A percentile compares a stretch with the other conserved stretches of the same genome.
These are phyloP conservation scores for Bugula neritina DNA, from an alignment of 2,888 invertebrate species.

Conservation along the genomic window DNA sequence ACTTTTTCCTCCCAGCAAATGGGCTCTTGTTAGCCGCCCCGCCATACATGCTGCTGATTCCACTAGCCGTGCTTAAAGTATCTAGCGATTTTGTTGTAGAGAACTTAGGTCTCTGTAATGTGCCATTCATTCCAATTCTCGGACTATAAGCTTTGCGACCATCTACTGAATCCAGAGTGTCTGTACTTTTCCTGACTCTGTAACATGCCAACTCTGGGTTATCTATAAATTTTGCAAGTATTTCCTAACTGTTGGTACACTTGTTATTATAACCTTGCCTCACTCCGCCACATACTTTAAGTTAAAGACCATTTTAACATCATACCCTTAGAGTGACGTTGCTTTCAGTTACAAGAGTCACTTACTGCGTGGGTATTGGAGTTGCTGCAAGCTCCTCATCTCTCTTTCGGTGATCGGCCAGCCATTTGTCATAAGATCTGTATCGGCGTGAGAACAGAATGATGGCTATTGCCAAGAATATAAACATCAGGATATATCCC, in stretches of 20 bases:
- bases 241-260: too few species aligned
- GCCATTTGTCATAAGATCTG: conserved; percentile 19
- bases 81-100: background rate
- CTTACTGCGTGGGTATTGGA: background rate
- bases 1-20: conserved; percentile 5
- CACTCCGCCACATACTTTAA: too few species aligned
- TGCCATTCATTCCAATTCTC: conserved; percentile 1
- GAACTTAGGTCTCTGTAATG: background rate
- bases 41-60: conserved; percentile 5
- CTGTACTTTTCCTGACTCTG: conserved; percentile 1
- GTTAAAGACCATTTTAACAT: too few species aligned
- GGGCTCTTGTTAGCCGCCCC: background rate
- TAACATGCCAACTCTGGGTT: too few species aligned
- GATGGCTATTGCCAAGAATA: background rate
- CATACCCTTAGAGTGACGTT: too few species aligned
- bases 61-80: conserved; percentile 6
- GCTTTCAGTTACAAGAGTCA: too few species aligned
- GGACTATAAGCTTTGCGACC: background rate
- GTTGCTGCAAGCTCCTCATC: background rate
- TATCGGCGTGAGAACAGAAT: conserved; percentile 11
- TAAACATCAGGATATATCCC: conserved; percentile 4
- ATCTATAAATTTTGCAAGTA: too few species aligned
- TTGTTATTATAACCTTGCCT: too few species aligned
- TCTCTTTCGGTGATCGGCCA: conserved; percentile 1
- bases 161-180: conserved; percentile 13